Base-by-base conservation (phyloP, 2,113 vertebrate genomes). In the Dinomys branickii region DNA sequence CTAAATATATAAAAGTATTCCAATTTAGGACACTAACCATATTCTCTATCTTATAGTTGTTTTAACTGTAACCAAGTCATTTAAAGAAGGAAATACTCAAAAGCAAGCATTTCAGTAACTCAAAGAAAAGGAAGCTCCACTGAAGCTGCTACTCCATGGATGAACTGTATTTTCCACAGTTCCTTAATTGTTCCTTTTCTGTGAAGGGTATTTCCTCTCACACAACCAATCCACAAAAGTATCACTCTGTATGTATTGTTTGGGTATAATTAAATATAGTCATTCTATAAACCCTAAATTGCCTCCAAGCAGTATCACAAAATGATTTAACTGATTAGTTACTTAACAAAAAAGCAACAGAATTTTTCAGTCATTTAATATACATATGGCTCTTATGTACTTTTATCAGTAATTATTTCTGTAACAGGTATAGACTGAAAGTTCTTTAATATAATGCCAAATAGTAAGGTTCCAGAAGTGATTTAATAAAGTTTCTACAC, bases 1-100 rank as follows among this genome's bases (percentile, higher is more conserved):
- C 90, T 65, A 50, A 95, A 98, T 44, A 65, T 47, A 95, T 67
- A 91, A 75, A 81, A 93, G 86, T 58, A 84, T 89, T 75, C 33
- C 33, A 85, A 44, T 82, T 78, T 87, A 89, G 67, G 38, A 11
- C 54, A 90, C 56, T 81, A 77, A 80, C 5, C 90, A 26, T 69
- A 90, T 92, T 92, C 92, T 82, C 75, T 94, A 56, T 47, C 9
- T 73, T 89, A 8, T 59, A 33, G 69, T 61, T 94, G 9, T 89
- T 73, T 93, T 56, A 81, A 89, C 28, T 50, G 9, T 77, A 85
- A 82, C 24, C 10, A 97, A 95, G 65, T 26, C 41, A 56, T 75
- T 89, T 73, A 84, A 95, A 94, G 47, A 35, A 56, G 85, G 35
- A 92, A 96, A 94, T 59, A 6, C 7, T 94, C 80, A 87, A 65